A percentile compares a stretch with the other conserved stretches of the same genome.
These are phyloP conservation scores for Penaeus vannamei DNA, from an alignment of 1,140 invertebrate species.

Conservation along the genomic window DNA sequence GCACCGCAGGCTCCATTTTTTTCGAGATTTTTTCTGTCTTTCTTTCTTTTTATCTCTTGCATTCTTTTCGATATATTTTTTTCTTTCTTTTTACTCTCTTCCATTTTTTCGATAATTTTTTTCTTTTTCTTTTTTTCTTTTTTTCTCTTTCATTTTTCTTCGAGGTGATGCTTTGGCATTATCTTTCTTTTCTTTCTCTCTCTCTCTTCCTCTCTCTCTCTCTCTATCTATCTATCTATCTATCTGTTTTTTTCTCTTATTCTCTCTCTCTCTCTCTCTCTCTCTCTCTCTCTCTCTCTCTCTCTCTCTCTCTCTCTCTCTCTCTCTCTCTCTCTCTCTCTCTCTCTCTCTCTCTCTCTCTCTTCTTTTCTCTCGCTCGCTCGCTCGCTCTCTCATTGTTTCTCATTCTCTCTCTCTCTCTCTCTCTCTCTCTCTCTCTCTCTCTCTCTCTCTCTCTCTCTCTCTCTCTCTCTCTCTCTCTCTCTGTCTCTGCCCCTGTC, in stretches of 20 bases:
- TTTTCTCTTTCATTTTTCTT: too few species aligned
- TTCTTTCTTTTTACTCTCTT: too few species aligned
- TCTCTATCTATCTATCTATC: too few species aligned
- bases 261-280: too few species aligned
- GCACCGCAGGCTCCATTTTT: too few species aligned
- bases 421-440: conserved; percentile 31
- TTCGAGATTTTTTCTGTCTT: too few species aligned
- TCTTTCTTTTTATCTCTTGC: neutral
- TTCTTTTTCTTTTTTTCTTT: conserved; percentile 1
- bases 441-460: neutral
- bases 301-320: conserved; percentile 39
- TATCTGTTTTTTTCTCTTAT: too few species aligned
- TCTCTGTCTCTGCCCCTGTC: neutral
- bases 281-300: too few species aligned
- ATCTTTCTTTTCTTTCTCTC: conserved; percentile 1
- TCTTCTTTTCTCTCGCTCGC: neutral
- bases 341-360: conserved; percentile 39
- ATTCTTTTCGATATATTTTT: too few species aligned
- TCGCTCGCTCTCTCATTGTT: neutral
- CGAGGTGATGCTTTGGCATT: too few species aligned
- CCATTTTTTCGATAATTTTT: too few species aligned
- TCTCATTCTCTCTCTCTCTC: conserved; percentile 33
- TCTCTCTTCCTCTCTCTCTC: neutral
- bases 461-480: neutral
- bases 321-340: conserved; percentile 43